phyloP scores from a whole-genome alignment of 1,140 invertebrate genomes.

The Drosophila cardini region DNA sequence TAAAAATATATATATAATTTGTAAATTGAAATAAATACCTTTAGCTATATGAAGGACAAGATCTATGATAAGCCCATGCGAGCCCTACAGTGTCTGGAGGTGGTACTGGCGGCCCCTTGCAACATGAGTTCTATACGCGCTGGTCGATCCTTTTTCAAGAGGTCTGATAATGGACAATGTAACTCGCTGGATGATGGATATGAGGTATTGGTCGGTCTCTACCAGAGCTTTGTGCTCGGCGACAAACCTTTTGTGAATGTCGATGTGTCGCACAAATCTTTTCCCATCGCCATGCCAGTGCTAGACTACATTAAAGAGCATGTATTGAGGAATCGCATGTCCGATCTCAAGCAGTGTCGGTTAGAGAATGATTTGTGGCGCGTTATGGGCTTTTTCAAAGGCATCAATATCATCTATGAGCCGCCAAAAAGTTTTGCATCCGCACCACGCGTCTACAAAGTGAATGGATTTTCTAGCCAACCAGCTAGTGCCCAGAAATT shows the following conservation, averaged over 20 bases:
- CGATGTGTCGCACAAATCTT: slow-evolving; percentile 90
- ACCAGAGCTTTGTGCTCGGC: slow-evolving; percentile 90
- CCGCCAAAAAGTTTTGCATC: slow-evolving; percentile 57
- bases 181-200: slow-evolving; percentile 87
- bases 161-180: slow-evolving; percentile 42
- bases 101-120: slow-evolving; percentile 87
- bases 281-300: slow-evolving; percentile 86
- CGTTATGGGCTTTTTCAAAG: slow-evolving; percentile 47
- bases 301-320: slow-evolving; percentile 78
- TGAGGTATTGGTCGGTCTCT: slow-evolving; percentile 90
- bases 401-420: slow-evolving; percentile 63
- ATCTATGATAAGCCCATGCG: slow-evolving; percentile 87
- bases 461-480: slow-evolving; percentile 85
- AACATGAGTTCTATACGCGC: slow-evolving; percentile 86
- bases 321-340: neutral
- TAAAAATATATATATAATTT: too few relatives aligned
- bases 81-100: slow-evolving; percentile 91
- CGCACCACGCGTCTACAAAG: slow-evolving; percentile 83
- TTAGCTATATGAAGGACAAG: slow-evolving; percentile 75
- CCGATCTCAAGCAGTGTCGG: neutral
- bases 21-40: neutral
- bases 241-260: slow-evolving; percentile 90
- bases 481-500: slow-evolving; percentile 84
- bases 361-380: neutral
- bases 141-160: slow-evolving; percentile 84